Percentiles rank a stretch among this genome's conserved stretches.
Conservation (phyloP, 2,797 vertebrate genomes). For the Limosa lapponica region DNA sequence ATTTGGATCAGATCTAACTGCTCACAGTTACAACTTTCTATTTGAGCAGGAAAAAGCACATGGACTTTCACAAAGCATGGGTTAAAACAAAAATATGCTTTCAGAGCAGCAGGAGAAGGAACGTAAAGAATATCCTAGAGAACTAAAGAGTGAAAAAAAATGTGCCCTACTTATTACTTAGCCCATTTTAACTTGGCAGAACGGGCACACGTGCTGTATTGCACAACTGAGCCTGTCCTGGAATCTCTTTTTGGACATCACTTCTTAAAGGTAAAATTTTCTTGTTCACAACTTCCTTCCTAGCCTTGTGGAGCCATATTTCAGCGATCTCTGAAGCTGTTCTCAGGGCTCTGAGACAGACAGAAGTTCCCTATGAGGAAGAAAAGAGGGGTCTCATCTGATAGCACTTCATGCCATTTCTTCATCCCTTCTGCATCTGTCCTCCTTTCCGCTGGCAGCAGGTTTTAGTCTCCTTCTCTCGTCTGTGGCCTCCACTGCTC, state of each 20-base stretch:
- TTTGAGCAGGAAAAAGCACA: neutral
- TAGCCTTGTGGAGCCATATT: neutral
- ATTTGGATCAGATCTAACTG: neutral
- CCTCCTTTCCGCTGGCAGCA: neutral
- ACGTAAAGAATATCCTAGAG: neutral
- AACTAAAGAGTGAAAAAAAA: neutral
- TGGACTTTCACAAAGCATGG: neutral
- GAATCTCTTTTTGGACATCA: neutral
- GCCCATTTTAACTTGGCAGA: neutral
- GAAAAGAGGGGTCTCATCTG: neutral
- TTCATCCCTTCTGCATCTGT: neutral
- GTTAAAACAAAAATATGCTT: neutral
- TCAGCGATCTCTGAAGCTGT: neutral
- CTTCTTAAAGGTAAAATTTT: neutral
- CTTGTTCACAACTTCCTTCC: neutral
- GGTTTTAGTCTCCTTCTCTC: neutral
- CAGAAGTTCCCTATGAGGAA: neutral
- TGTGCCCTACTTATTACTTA: neutral
- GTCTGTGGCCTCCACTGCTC: neutral
- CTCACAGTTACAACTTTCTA: neutral
- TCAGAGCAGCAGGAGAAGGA: neutral
- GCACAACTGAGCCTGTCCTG: neutral
- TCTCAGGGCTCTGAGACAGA: neutral
- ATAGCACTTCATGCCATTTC: neutral
- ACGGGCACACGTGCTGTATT: neutral